Evolutionary conservation across 2,888 invertebrate genomes (phyloP), one percentile per base, ranked within the genome.

Genomic region (Malacosoma neustria): DNA sequence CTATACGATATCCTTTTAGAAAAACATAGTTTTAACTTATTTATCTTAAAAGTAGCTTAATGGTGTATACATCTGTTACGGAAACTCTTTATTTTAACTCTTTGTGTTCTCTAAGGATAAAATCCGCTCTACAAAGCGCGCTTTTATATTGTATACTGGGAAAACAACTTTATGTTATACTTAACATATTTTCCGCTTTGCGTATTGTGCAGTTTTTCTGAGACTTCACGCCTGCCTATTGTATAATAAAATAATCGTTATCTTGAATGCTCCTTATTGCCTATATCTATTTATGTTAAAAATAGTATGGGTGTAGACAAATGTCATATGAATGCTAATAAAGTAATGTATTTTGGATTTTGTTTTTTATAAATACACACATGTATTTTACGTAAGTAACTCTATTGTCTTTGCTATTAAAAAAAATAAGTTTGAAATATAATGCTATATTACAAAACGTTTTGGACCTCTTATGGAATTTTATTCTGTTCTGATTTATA

Each of bases 151-250:
- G 22, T 22, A 22, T 22, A 22, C 22, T 48, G 38, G 35, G 33
- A 39, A 44, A 37, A 22, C 34, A 45, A 48, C 46, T 58, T 51
- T 49, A 54, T 53, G 42, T 35, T 39, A 40, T 46, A 47, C 48
- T 55, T 52, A 49, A 46, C 56, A 60, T 57, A 52, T 56, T 58
- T 51, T 50, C 33, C 38, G 29, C 37, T 35, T 38, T 30, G 39
- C 39, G 44, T 45, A 40, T 13, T 36, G 43, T 41, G 37, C 43
- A 46, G 37, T 50, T 41, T 38, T 49, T 37, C 32, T 41, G 31
- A 35, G 41, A 34, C 48, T 49, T 43, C 42, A 46, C 42, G 22
- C 37, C 43, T 38, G 46, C 38, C 45, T 41, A 40, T 41, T 54
- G 50, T 41, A 52, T 52, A 49, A 51, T 45, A 43, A 43, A 41